These are phyloP conservation scores for Thaleichthys pacificus DNA, from an alignment of 2,797 vertebrate genomes.

Conservation along the genomic window DNA sequence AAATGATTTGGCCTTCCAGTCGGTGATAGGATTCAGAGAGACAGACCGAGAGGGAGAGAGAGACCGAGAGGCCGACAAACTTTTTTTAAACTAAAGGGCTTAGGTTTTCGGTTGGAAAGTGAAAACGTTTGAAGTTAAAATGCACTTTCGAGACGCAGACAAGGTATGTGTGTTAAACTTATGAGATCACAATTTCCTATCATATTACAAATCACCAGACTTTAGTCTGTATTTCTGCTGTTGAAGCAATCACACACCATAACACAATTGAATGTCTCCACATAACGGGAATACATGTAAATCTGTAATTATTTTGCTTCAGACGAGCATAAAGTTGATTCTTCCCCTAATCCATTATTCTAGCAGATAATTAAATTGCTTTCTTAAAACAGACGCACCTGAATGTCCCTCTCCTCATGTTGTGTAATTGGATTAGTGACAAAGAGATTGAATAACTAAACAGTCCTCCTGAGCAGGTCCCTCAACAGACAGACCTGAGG, in stretches of 20 bases:
- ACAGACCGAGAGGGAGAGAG: not conserved
- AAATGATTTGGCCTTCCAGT: too few species aligned
- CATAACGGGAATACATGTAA: conserved; percentile 39
- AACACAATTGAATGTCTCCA: conserved; percentile 43
- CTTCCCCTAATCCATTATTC: conserved; percentile 55
- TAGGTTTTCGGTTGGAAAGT: not conserved
- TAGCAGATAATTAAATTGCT: conserved; percentile 60
- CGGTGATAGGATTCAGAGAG: not conserved
- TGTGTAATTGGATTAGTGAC: conserved; percentile 43
- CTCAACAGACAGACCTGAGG: not conserved
- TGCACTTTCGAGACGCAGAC: not conserved
- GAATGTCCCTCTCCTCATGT: conserved; percentile 47
- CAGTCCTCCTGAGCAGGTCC: conserved; percentile 2
- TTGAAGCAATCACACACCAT: conserved; percentile 25
- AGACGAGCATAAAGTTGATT: conserved; percentile 36
- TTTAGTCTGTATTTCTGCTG: conserved; percentile 33
- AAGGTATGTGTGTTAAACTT: conserved; percentile 21
- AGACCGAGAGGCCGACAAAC: not conserved
- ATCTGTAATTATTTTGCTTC: conserved; percentile 30
- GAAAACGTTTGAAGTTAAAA: not conserved
- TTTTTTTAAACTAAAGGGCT: too few species aligned
- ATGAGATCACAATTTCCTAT: conserved; percentile 25
- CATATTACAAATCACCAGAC: conserved; percentile 42
- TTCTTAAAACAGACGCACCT: conserved; percentile 53
- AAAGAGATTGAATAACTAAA: conserved; percentile 40